Evolutionary conservation across 2,797 vertebrate genomes (phyloP).

Genomic region (Glossophaga mutica): DNA sequence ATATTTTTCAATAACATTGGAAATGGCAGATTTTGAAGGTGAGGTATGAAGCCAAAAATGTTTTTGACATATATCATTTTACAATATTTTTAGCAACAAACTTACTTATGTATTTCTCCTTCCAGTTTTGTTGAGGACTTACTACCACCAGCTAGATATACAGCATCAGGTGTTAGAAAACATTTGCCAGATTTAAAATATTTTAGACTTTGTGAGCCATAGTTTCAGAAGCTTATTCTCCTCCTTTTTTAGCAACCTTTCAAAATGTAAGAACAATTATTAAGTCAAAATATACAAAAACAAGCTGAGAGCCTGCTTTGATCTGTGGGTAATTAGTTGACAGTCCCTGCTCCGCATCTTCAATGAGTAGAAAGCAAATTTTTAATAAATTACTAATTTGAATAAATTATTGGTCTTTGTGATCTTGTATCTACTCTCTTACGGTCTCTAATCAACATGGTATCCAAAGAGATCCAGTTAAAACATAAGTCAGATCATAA

Average conservation of each 20-base stretch:
- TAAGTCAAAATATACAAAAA: background rate
- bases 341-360: background rate
- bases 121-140: background rate
- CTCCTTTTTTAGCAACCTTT: background rate
- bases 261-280: background rate
- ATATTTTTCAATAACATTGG: background rate
- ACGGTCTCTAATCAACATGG: background rate
- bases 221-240: background rate
- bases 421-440: background rate
- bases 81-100: background rate
- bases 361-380: background rate
- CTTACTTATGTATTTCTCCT: background rate
- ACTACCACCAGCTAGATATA: background rate
- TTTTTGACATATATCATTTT: background rate
- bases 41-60: background rate
- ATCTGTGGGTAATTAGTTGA: background rate
- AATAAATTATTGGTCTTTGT: background rate
- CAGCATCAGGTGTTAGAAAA: background rate
- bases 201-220: background rate
- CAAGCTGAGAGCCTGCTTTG: background rate
- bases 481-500: background rate
- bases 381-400: background rate
- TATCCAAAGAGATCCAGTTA: background rate
- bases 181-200: background rate
- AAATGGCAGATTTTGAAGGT: background rate